A percentile compares a stretch with the other conserved stretches of the same genome.
Conservation (phyloP, 2,888 invertebrate species). For the Sthenelais limicola region DNA sequence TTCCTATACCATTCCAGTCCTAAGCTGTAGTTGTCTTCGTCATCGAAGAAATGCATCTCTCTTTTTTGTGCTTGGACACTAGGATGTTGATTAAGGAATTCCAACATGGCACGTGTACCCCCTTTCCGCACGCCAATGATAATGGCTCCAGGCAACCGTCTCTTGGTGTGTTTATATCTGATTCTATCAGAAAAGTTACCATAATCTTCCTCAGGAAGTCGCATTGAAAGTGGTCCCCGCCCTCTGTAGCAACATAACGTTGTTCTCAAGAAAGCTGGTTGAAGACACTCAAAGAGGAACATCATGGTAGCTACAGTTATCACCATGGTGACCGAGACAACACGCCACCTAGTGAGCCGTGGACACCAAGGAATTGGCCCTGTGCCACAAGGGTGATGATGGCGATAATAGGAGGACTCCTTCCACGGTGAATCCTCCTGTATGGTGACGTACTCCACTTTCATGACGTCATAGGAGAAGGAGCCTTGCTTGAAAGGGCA, state of each 20-base stretch:
- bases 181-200: constrained; percentile 23
- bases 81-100: constrained; percentile 70
- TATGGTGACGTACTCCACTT: constrained; percentile 5
- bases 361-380: constrained; percentile 37
- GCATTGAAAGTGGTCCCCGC: background rate
- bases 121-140: constrained; percentile 73
- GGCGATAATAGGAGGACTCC: background rate
- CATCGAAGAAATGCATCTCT: constrained; percentile 97
- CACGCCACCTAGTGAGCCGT: constrained; percentile 29
- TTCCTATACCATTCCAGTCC: constrained; percentile 92
- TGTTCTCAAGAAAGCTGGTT: constrained; percentile 32
- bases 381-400: background rate
- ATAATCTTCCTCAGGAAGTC: constrained; percentile 3
- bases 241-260: constrained; percentile 37
- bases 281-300: constrained; percentile 44
- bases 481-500: too few species aligned
- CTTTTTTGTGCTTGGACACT: constrained; percentile 92
- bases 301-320: constrained; percentile 37
- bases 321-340: constrained; percentile 37
- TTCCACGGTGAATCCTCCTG: background rate
- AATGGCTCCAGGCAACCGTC: constrained; percentile 70
- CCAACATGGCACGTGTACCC: constrained; percentile 72
- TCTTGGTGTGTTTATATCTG: constrained; percentile 52
- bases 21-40: constrained; percentile 84
- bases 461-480: constrained; percentile 24